Percentiles rank a stretch among this genome's conserved stretches.
Evolutionary conservation across 2,113 vertebrate species (phyloP).

Genomic region (Silurus asotus): DNA sequence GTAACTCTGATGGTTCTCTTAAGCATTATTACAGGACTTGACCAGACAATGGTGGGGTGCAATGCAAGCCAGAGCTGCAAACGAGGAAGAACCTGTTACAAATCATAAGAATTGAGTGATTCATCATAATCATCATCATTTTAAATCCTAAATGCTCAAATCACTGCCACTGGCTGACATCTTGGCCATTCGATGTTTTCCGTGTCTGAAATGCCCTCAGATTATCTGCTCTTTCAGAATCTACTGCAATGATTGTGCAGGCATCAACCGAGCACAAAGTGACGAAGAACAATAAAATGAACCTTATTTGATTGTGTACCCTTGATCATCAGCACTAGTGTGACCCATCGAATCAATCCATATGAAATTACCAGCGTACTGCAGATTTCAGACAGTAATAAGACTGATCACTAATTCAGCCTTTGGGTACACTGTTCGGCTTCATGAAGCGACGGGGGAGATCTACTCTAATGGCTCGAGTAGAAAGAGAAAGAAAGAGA

Average conservation of each 20-base stretch:
- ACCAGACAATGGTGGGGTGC: too few relatives aligned
- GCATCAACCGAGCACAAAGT: not conserved
- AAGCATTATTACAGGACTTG: too few relatives aligned
- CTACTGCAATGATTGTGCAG: not conserved
- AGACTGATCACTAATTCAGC: conserved; percentile 39
- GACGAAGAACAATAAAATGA: not conserved
- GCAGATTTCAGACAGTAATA: conserved; percentile 43
- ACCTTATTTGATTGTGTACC: conserved; percentile 25
- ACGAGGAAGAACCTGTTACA: too few relatives aligned
- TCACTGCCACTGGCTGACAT: not conserved
- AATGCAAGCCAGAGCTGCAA: too few relatives aligned
- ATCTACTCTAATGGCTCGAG: conserved; percentile 50
- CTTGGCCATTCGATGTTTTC: not conserved
- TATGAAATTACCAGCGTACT: conserved; percentile 28
- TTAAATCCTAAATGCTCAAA: not conserved
- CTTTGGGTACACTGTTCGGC: conserved; percentile 40
- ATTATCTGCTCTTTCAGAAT: not conserved
- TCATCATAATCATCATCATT: not conserved
- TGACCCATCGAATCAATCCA: conserved; percentile 21
- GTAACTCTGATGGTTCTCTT: too few relatives aligned
- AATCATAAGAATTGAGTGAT: not conserved
- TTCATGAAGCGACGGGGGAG: conserved; percentile 45
- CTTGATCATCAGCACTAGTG: conserved; percentile 9
- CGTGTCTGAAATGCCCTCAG: not conserved
- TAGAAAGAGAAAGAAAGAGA: not conserved